Percentiles rank a stretch among this genome's conserved stretches.
phyloP scores from a whole-genome alignment of 2,888 invertebrate genomes.

The Salpingus planirostris region DNA sequence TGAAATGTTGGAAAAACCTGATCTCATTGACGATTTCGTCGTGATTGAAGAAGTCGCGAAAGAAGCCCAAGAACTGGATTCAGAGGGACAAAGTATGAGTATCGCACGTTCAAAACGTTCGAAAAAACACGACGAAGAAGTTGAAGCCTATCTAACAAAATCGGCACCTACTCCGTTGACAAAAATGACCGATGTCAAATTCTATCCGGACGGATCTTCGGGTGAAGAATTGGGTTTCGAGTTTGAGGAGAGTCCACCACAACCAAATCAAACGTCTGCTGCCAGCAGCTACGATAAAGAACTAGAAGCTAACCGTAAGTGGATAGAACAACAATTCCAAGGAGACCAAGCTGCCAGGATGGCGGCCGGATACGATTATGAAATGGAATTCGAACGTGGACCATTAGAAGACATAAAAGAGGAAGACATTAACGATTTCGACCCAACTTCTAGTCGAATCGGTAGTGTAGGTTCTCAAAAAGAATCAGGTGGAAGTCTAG shows the following conservation, averaged over 20 bases:
- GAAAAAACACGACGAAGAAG: constrained; percentile 60
- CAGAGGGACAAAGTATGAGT: constrained; percentile 71
- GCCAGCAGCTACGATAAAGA: constrained; percentile 43
- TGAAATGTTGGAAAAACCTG: constrained; percentile 79
- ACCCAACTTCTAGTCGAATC: constrained; percentile 61
- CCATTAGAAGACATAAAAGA: constrained; percentile 87
- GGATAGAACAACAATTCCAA: constrained; percentile 86
- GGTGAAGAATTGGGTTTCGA: constrained; percentile 58
- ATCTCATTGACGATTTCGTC: constrained; percentile 79
- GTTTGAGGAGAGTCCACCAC: constrained; percentile 58
- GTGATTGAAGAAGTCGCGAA: constrained; percentile 82
- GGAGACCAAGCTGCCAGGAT: constrained; percentile 55
- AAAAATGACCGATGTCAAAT: constrained; percentile 43
- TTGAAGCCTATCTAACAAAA: constrained; percentile 61
- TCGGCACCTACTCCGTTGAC: constrained; percentile 56
- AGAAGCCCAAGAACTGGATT: constrained; percentile 74
- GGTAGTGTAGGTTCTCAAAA: constrained; percentile 72
- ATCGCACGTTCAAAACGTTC: constrained; percentile 49
- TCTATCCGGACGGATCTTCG: constrained; percentile 45
- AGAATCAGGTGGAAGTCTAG: constrained; percentile 66
- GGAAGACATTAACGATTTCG: constrained; percentile 82
- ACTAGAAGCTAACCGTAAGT: constrained; percentile 70
- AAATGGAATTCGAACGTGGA: constrained; percentile 73
- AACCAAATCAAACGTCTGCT: constrained; percentile 22
- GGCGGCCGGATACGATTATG: constrained; percentile 55